phyloP scores from a whole-genome alignment of 1,140 invertebrate genomes.

The Drosophila parabipectinata region DNA sequence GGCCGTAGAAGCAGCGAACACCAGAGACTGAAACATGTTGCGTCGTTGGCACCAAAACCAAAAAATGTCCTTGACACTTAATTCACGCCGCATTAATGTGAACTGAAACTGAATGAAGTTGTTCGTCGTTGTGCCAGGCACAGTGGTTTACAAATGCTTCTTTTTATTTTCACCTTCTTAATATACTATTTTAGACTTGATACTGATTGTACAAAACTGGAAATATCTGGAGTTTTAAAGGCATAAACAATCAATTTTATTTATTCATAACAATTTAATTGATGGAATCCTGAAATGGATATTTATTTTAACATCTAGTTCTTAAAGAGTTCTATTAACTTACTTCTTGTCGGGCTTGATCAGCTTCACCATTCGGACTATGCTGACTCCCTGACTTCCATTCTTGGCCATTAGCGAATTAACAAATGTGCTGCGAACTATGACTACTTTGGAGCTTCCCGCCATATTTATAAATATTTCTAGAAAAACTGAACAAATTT shows the following conservation, averaged over 20 bases:
- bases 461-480: constrained; percentile 11
- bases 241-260: too few relatives aligned
- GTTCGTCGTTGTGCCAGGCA: constrained; percentile 38
- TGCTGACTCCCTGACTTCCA: constrained; percentile 13
- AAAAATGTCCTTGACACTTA: constrained; percentile 83
- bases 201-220: too few relatives aligned
- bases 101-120: constrained; percentile 81
- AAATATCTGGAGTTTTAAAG: too few relatives aligned
- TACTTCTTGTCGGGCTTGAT: not conserved
- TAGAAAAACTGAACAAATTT: not conserved
- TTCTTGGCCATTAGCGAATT: not conserved
- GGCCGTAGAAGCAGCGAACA: not conserved
- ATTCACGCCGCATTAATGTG: constrained; percentile 82
- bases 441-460: constrained; percentile 14
- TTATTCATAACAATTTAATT: too few relatives aligned
- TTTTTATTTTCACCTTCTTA: not conserved
- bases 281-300: too few relatives aligned
- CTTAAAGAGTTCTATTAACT: not conserved
- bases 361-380: constrained; percentile 13
- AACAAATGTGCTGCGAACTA: constrained; percentile 27
- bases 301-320: too few relatives aligned
- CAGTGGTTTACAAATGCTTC: constrained; percentile 36
- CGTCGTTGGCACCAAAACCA: constrained; percentile 70
- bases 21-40: constrained; percentile 70
- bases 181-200: too few relatives aligned